Base-by-base conservation (phyloP, 2,888 invertebrate genomes). In the Phortica okadai region DNA sequence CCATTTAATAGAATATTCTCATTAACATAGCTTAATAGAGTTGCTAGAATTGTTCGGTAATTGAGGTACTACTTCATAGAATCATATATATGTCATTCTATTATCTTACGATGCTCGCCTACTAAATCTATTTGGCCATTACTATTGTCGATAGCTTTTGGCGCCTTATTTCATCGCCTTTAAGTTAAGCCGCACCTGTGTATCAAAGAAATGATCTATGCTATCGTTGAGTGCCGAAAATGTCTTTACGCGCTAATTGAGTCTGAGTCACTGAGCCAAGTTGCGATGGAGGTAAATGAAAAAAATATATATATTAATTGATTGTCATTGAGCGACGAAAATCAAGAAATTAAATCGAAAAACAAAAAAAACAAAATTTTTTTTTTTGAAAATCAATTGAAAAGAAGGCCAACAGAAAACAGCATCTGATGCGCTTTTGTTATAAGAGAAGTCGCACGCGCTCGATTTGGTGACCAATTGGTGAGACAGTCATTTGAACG, bases 211-310 rank as follows among this genome's bases (percentile, higher is more conserved):
- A 79, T 81, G 81, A 81, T 88, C 81, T 84, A 81, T 80, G 76
- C 84, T 78, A 81, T 33, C 54, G 16, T 44, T 42, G 6, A 74
- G 14, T 41, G 76, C 79, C 77, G 77, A 77, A 82, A 85, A 81
- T 82, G 86, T 88, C 88, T 85, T 82, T 84, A 84, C 84, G 87
- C 85, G 54, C 87, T 85, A 85, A 85, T 85, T 85, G 87, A 85
- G 88, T 73, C 85, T 87, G 87, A 85, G 75, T 88, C 85, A 88
- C 76, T 75, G 59, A 58, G 69, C 75, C 11, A 41, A 25, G 64
- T 64, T 54, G 50, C 70, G 56, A 54, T 45, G 45, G 81, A 83
- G 85, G 3, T 50, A 50, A 8, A 11, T 50, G 14, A 8, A 87
- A 84, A 79, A 87, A 82, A 80, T 1, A 33, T 33, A 33, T 33